Evolutionary conservation across 2,888 invertebrate genomes (phyloP).

Genomic region (Conchocele bisecta): DNA sequence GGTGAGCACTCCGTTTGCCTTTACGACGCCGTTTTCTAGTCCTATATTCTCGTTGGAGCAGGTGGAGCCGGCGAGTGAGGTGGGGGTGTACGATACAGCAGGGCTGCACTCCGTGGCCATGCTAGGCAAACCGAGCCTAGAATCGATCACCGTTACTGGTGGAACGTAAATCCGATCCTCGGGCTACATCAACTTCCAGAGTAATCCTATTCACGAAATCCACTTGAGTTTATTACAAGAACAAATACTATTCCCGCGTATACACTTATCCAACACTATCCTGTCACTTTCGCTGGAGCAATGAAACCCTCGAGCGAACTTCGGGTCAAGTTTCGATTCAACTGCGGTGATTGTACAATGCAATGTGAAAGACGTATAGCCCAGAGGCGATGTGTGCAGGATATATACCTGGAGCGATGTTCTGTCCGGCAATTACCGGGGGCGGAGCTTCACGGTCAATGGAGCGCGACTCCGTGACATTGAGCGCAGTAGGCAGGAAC

Average conservation of each 20-base stretch:
- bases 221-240: too few species aligned
- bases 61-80: constrained; percentile 35
- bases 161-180: background rate
- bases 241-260: too few species aligned
- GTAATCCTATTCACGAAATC: too few species aligned
- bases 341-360: constrained; percentile 9
- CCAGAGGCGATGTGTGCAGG: constrained; percentile 53
- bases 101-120: constrained; percentile 54
- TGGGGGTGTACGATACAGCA: constrained; percentile 29
- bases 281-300: too few species aligned
- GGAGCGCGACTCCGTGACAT: constrained; percentile 28
- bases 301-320: too few species aligned
- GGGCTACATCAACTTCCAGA: background rate
- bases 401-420: constrained; percentile 58
- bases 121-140: too few species aligned
- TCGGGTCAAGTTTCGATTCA: constrained; percentile 12
- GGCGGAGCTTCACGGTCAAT: constrained; percentile 51
- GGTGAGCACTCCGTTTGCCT: constrained; percentile 47
- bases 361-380: constrained; percentile 12
- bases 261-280: too few species aligned
- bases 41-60: constrained; percentile 48
- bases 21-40: constrained; percentile 41
- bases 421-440: constrained; percentile 33
- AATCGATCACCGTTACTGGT: too few species aligned
- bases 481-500: constrained; percentile 7